These are phyloP conservation scores for Xiphorhynchus erythropygius DNA, from an alignment of 2,797 vertebrate genomes.

Conservation along the genomic window DNA sequence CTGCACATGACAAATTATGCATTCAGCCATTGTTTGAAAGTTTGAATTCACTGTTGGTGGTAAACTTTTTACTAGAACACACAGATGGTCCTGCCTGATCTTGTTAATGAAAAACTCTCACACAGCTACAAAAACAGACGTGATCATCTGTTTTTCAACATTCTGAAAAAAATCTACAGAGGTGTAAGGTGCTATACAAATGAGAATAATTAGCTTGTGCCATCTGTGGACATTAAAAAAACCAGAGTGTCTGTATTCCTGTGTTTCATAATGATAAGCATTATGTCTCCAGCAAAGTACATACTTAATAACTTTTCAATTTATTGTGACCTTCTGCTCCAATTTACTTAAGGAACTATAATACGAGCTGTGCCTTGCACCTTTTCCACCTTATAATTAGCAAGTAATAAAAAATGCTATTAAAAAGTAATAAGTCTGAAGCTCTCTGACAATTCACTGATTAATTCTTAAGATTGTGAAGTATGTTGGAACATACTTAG, in stretches of 20 bases:
- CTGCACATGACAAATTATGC: conserved; percentile 4
- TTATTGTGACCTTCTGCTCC: conserved; percentile 63
- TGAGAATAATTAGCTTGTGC: conserved; percentile 81
- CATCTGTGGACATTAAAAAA: conserved; percentile 79
- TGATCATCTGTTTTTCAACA: conserved; percentile 84
- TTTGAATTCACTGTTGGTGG: conserved; percentile 71
- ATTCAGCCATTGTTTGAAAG: conserved; percentile 65
- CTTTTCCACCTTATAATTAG: conserved; percentile 68
- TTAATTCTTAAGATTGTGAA: conserved; percentile 59
- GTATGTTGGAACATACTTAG: background rate
- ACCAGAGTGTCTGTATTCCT: conserved; percentile 20
- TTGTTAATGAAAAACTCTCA: conserved; percentile 86
- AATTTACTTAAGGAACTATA: conserved; percentile 58
- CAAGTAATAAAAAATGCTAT: conserved; percentile 65
- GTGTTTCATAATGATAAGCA: conserved; percentile 52
- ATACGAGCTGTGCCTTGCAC: conserved; percentile 24
- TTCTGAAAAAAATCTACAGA: conserved; percentile 73
- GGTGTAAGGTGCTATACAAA: conserved; percentile 76
- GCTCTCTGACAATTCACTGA: conserved; percentile 54
- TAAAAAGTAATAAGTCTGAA: conserved; percentile 64
- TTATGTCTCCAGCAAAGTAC: conserved; percentile 35
- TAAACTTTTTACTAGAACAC: conserved; percentile 81
- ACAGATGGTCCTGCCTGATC: conserved; percentile 86
- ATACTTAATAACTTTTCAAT: conserved; percentile 63
- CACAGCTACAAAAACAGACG: conserved; percentile 81